Evolutionary conservation across 2,888 invertebrate species (phyloP), one percentile per base, ranked within the genome.

Genomic region (Pomacea canaliculata): DNA sequence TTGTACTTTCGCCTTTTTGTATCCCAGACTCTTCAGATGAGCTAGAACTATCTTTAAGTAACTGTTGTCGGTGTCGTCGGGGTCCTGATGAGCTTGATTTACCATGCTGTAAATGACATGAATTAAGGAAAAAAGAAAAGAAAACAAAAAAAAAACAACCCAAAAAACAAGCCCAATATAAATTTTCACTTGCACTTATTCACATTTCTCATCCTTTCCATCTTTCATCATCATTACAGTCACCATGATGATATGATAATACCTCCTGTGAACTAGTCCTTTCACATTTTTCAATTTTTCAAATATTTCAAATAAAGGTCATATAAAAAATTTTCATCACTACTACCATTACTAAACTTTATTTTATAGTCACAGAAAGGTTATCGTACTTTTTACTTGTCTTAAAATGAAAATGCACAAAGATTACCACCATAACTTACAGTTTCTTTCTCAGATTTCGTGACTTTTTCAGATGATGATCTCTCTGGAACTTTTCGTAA

Each of bases 21-120:
- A 66, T 70, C 51, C 59, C 63, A 19, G 73, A 78, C 19, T 80
- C 80, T 48, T 80, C 80, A 7, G 85, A 84, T 7, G 85, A 85
- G 49, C 85, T 86, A 46, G 84, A 84, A 74, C 86, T 86, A 70
- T 85, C 84, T 75, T 84, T 83, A 2, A 87, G 71, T 10, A 86
- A 87, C 48, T 86, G 85, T 76, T 85, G 78, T 46, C 80, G 70
- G 19, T 65, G 69, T 56, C 75, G 37, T 13, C 56, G 18, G 27
- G 23, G 48, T 9, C 13, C 3, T 7, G n/a, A 48, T 37, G 19
- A 9, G 12, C 46, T 68, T 27, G 23, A 13, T 19, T 68, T 48
- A 23, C 23, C 18, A 71, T 60, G 18, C 27, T 18, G 23, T 9
- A 23, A n/a, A 27, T 18, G 46, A 10, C 37, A n/a, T 37, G 5